Evolutionary conservation across 2,888 invertebrate genomes (phyloP), one percentile per base, ranked within the genome.

Genomic region (Trachelus tabidus): DNA sequence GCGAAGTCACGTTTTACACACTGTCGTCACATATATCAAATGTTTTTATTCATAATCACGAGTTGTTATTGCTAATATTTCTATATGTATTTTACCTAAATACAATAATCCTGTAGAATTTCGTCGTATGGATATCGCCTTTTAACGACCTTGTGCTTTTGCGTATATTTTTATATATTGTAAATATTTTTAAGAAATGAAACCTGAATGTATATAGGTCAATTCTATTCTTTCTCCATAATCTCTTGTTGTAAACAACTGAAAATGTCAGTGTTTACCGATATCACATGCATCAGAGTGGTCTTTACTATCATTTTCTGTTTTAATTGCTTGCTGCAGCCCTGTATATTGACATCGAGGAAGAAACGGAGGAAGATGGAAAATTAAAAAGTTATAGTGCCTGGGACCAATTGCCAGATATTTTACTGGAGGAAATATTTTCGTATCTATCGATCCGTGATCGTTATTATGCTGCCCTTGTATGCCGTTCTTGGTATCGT

Each of bases 381-480:
- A 89, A 88, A 75, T 82, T 83, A 1, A 91, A 89, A 79, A 87
- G 87, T n/a, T 93, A 93, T 85, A 94, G 94, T 34, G 86, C 91
- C 74, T 97, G 96, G 96, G 93, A 93, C 79, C 91, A 93, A 79
- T 90, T 96, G 23, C 97, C 97, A 0, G 95, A 96, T 86, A 92
- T 97, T 34, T 87, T 96, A 3, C 90, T 97, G 69, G 96, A 96
- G 89, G 93, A 94, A 87, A 94, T 97, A 77, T 96, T 96, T 88
- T 92, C 94, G 0, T 93, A 95, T 86, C 92, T 97, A 73, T 92
- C 93, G 0, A 94, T 95, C 69, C 93, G 94, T 73, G 94, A 96
- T 85, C 93, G 96, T 35, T 96, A 96, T 87, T 94, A 95, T 84
- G 95, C 96, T 0, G 96, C 96, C 76, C 92, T 95, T 87, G 96